A percentile compares a stretch with the other conserved stretches of the same genome.
phyloP scores from a whole-genome alignment of 2,113 vertebrate genomes.

The Chaenocephalus aceratus region DNA sequence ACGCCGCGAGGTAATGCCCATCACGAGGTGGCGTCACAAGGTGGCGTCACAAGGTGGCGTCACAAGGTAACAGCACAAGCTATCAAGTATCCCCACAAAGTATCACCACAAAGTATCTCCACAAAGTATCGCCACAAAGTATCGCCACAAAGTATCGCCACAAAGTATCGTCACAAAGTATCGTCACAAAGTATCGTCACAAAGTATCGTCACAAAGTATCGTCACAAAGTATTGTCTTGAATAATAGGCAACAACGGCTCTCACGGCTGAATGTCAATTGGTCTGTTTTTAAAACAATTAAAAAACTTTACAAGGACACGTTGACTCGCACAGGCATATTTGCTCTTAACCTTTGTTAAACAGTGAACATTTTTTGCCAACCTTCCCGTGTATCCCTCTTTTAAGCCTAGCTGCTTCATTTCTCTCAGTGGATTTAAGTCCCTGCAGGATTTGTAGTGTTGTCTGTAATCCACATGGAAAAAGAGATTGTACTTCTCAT shows the following conservation, averaged over 20 bases:
- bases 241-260: background rate
- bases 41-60: too few relatives aligned
- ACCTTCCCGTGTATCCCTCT: background rate
- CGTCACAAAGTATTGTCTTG: background rate
- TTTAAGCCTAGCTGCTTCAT: background rate
- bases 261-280: background rate
- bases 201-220: background rate
- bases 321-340: background rate
- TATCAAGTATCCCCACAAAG: too few relatives aligned
- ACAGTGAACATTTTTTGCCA: background rate
- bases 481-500: slow-evolving; percentile 28
- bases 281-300: background rate
- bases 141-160: too few relatives aligned
- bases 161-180: too few relatives aligned
- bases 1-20: background rate
- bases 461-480: slow-evolving; percentile 23
- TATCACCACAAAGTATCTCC: too few relatives aligned
- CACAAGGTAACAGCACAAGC: too few relatives aligned
- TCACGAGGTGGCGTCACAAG: too few relatives aligned
- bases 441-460: slow-evolving; percentile 13
- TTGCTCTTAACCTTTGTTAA: background rate
- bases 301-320: background rate
- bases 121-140: too few relatives aligned
- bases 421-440: background rate
- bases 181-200: too few relatives aligned